Base-by-base conservation (phyloP, 2,797 vertebrate genomes). In the Sebastes umbrosus region DNA sequence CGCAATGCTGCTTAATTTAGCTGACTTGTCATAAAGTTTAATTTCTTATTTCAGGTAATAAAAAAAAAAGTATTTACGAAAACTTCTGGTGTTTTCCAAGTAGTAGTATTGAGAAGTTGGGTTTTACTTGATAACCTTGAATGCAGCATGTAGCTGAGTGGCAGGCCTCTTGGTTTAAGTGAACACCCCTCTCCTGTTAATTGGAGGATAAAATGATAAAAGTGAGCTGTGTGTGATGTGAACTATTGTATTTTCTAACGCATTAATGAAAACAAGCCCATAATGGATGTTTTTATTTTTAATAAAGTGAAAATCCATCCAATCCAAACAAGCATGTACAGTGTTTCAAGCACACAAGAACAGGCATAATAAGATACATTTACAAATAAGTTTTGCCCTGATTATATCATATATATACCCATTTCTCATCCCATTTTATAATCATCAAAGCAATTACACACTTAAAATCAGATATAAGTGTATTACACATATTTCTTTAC, bases 131-230 rank as follows among this genome's bases (percentile, higher is more conserved):
- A 87, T 31, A 2, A 59, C 65, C 18, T 1, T 90, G 86, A 94
- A 93, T 1, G 92, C 85, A 91, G 22, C 92, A 81, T 88, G 69
- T 14, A 71, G 82, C 79, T 90, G 83, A 85, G 80, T 75, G 87
- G 82, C 82, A 84, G 77, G n/a, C 50, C 27, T 71, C 67, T 39
- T 43, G 46, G 58, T 79, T 31, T 60, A 71, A 63, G 50, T 78
- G 16, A 73, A 69, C 36, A 16, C 4, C 64, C 58, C n/a, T 73
- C 57, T 73, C 18, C 25, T 75, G 50, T 76, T 77, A 43, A 24
- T 85, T 62, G 16, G 4, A 67, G 32, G 72, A 29, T 73, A 29
- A 20, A 34, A 20, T 69, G 25, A 63, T 25, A 4, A 4, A 34
- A 75, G 13, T 50, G 31, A 32, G 29, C 14, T 50, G 75, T 18